These are phyloP conservation scores for Sarcophaga rosellei DNA, from an alignment of 2,888 invertebrate genomes.

Conservation along the genomic window DNA sequence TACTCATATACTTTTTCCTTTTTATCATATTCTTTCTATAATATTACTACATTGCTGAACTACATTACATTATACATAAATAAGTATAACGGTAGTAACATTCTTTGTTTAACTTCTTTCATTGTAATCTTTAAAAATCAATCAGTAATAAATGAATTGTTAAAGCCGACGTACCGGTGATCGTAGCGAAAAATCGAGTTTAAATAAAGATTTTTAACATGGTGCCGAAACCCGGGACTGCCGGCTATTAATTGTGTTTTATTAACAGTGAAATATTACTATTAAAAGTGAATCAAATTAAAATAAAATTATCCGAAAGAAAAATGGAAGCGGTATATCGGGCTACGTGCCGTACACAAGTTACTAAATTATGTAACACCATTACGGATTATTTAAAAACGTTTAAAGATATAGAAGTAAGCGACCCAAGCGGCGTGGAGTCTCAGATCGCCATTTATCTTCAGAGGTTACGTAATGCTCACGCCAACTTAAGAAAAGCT, in stretches of 20 bases:
- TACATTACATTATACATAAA: too few species aligned
- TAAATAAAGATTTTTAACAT: conserved; percentile 35
- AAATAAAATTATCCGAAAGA: not conserved
- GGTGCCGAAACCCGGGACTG: conserved; percentile 47
- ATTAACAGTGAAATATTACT: too few species aligned
- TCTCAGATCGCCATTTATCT: not conserved
- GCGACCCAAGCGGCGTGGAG: conserved; percentile 8
- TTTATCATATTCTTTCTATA: too few species aligned
- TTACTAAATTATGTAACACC: conserved; percentile 51
- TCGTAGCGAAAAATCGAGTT: not conserved
- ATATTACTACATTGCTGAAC: too few species aligned
- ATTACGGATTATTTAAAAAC: conserved; percentile 43
- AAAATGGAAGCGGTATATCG: conserved; percentile 42
- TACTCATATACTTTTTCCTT: too few species aligned
- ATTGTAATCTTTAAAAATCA: too few species aligned
- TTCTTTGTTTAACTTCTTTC: too few species aligned
- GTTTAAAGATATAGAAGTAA: conserved; percentile 30
- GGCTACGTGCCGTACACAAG: conserved; percentile 25
- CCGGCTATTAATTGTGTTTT: not conserved
- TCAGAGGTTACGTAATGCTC: not conserved
- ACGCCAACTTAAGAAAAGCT: conserved; percentile 28
- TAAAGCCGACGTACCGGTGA: not conserved
- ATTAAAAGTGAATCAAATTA: not conserved
- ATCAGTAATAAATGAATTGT: too few species aligned
- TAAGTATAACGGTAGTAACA: too few species aligned